Percentiles rank a stretch among this genome's conserved stretches.
These are phyloP conservation scores for Lampris megalopsis DNA, from an alignment of 2,113 vertebrate genomes.

Conservation along the genomic window DNA sequence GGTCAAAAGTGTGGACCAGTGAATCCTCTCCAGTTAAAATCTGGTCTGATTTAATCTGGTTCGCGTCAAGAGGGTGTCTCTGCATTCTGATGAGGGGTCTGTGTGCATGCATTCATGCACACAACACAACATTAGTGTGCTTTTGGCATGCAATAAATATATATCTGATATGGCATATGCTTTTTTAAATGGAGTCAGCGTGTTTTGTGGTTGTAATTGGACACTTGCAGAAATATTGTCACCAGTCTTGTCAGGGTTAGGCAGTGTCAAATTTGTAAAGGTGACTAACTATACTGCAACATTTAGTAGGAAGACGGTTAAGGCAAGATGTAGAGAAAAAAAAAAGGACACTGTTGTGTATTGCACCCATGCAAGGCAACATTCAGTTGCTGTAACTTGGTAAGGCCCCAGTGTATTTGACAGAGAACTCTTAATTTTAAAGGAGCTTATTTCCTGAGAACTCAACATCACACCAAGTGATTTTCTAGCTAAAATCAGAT, in stretches of 20 bases:
- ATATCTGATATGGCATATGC: constrained; percentile 70
- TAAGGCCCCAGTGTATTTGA: constrained; percentile 12
- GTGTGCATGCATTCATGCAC: constrained; percentile 38
- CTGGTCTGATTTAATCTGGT: background rate
- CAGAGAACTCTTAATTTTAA: constrained; percentile 11
- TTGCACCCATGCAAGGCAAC: background rate
- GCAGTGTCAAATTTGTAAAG: background rate
- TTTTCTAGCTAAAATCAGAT: constrained; percentile 17
- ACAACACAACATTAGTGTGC: constrained; percentile 51
- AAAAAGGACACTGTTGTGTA: background rate
- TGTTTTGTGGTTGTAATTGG: constrained; percentile 30
- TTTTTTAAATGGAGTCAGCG: constrained; percentile 65
- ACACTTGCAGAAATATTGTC: constrained; percentile 1
- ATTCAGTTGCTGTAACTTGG: constrained; percentile 24
- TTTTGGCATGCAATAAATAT: constrained; percentile 82
- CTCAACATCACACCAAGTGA: background rate
- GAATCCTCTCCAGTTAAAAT: constrained; percentile 28
- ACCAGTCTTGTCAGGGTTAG: too few species aligned
- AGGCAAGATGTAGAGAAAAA: background rate
- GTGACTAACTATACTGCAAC: background rate
- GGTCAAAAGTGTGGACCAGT: constrained; percentile 95
- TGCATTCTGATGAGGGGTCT: constrained; percentile 14
- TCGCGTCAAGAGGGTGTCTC: background rate
- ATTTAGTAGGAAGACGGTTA: background rate
- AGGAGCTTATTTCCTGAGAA: constrained; percentile 21